Conservation (phyloP, 2,113 vertebrate species). For the Taurulus bubalis region DNA sequence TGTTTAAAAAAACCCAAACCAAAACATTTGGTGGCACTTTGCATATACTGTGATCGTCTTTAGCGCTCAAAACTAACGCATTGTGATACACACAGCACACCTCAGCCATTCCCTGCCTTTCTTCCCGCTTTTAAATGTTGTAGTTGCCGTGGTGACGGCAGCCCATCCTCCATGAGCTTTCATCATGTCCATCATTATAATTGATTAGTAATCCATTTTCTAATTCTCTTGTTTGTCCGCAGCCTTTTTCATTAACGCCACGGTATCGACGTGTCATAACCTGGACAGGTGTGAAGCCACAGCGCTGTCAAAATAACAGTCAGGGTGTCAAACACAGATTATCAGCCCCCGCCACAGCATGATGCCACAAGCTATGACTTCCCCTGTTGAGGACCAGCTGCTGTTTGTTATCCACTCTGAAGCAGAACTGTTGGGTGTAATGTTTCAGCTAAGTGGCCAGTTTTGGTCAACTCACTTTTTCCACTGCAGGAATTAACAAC, state of each 20-base stretch:
- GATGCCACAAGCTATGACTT: slow-evolving; percentile 1
- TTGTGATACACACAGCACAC: background rate
- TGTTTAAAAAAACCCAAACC: slow-evolving; percentile 12
- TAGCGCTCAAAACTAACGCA: slow-evolving; percentile 3
- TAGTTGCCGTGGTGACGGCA: background rate
- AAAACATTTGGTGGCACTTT: slow-evolving; percentile 51
- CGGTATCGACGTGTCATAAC: background rate
- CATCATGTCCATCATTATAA: slow-evolving; percentile 12
- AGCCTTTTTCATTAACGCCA: background rate
- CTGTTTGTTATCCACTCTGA: slow-evolving; percentile 3
- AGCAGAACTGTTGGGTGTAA: background rate
- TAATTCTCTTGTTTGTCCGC: no score
- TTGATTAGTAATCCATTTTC: no score
- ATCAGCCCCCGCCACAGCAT: background rate
- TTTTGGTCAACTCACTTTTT: background rate
- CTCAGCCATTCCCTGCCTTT: slow-evolving; percentile 7
- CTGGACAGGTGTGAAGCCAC: background rate
- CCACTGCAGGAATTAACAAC: background rate
- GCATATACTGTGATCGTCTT: slow-evolving; percentile 25
- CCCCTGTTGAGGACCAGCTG: background rate
- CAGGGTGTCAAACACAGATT: background rate
- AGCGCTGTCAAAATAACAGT: background rate
- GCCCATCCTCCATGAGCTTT: slow-evolving; percentile 1
- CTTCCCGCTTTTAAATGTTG: background rate
- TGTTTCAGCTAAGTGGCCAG: background rate